Evolutionary conservation across 2,113 vertebrate species (phyloP).

Genomic region (Dromas ardeola): DNA sequence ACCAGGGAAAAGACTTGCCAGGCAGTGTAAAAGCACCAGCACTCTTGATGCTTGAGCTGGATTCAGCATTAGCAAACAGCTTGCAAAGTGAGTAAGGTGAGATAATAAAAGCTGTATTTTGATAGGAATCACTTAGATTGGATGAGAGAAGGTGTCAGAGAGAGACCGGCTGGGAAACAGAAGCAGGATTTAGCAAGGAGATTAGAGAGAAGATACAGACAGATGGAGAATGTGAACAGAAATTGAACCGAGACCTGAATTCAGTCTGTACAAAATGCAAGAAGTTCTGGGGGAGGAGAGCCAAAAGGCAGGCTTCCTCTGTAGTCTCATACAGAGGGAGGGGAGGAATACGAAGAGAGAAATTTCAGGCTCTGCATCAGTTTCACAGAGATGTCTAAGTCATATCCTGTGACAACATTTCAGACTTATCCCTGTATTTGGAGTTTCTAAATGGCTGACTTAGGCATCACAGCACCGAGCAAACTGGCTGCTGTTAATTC

Average conservation of each 20-base stretch:
- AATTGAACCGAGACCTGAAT: neutral
- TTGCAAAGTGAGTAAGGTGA: conserved; percentile 6
- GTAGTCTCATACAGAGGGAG: neutral
- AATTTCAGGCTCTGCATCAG: neutral
- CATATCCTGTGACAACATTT: neutral
- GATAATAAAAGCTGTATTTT: conserved; percentile 35
- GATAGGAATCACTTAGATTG: neutral
- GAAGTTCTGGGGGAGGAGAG: neutral
- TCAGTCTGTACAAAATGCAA: neutral
- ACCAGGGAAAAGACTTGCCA: neutral
- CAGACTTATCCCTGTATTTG: neutral
- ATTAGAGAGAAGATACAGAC: neutral
- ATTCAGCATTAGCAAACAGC: neutral
- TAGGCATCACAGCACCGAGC: neutral
- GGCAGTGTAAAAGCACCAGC: neutral
- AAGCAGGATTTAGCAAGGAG: neutral
- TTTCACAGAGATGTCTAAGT: neutral
- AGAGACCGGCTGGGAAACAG: neutral
- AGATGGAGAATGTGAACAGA: conserved; percentile 48
- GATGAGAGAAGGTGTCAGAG: neutral
- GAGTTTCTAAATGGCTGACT: neutral
- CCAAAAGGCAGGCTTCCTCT: conserved; percentile 8
- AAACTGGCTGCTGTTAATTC: neutral
- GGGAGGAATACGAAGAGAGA: neutral
- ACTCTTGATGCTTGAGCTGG: neutral